Base-by-base conservation (phyloP, 1,140 invertebrate genomes). In the Linepithema humile region DNA sequence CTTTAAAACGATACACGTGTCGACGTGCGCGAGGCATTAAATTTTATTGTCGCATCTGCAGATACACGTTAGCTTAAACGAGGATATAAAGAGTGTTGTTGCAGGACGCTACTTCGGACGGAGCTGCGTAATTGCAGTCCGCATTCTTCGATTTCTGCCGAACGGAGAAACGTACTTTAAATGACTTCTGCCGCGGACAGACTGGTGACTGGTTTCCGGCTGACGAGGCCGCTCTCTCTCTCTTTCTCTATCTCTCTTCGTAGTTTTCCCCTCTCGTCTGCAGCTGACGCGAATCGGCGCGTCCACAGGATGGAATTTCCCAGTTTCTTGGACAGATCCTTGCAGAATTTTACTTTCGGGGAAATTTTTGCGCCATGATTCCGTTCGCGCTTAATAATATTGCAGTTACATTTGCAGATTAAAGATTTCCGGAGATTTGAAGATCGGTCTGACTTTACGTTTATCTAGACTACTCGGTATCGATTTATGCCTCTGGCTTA, bases 141-240 rank as follows among this genome's bases (percentile, higher is more conserved):
- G 64, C 48, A 43, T 80, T 57, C 67, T 80, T 70, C 64, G 75
- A 80, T 80, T 64, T 69, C 23, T 70, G 48, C 40, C 65, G 78
- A 53, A 74, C 65, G 67, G 55, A n/a, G 59, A 69, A 55, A 82
- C 38, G 65, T 43, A 64, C 60, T 55, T 89, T 83, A 80, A 89
- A 86, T 57, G 84, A 83, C 67, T 85, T 85, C 78, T 89, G 87
- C 50, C n/a, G 20, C 35, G 60, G 75, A 88, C 78, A 89, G 87
- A 60, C 43, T 78, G 20, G 50, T 75, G 84, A 89, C 84, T 88
- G 84, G 78, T 78, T 89, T 88, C 84, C 77, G 72, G 75, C 77
- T 88, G 87, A 88, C 86, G 64, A 77, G 12, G 60, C 59, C 32
- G 26, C 67, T 69, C 32, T 60, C 26, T 69, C 65, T 57, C 38